phyloP scores from a whole-genome alignment of 2,888 invertebrate genomes.

The Idaea aversata region DNA sequence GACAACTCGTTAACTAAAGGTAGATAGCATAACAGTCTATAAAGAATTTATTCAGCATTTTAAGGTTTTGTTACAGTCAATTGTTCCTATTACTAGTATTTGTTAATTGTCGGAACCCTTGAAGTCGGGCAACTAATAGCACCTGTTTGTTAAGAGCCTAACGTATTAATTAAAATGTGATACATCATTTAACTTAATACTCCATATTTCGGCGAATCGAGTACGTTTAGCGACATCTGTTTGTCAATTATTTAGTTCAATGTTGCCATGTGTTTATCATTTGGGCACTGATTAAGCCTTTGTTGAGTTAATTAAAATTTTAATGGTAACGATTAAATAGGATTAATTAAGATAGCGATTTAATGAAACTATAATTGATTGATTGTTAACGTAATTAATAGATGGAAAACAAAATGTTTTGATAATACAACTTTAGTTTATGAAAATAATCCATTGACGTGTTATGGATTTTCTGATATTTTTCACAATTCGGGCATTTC shows the following conservation, averaged over 20 bases:
- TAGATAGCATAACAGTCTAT: too few relatives aligned
- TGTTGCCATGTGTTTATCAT: neutral
- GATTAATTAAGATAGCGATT: neutral
- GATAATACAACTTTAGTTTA: too few relatives aligned
- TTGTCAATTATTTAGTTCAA: constrained; percentile 2
- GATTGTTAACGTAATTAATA: neutral
- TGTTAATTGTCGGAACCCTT: too few relatives aligned
- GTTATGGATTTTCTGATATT: neutral
- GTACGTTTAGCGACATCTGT: neutral
- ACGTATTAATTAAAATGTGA: neutral
- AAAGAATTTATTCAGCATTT: too few relatives aligned
- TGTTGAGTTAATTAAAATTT: neutral
- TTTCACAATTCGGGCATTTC: neutral
- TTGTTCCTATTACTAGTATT: neutral
- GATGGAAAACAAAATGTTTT: neutral
- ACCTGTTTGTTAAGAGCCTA: neutral
- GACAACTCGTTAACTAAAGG: too few relatives aligned
- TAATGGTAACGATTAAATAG: neutral
- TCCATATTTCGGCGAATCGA: constrained; percentile 1
- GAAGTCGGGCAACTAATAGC: neutral
- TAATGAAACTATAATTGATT: neutral
- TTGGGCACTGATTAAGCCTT: neutral
- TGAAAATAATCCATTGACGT: too few relatives aligned
- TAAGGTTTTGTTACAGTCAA: neutral
- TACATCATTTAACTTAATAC: constrained; percentile 2